Evolutionary conservation across 2,113 vertebrate genomes (phyloP).

Genomic region (Candoia aspera): DNA sequence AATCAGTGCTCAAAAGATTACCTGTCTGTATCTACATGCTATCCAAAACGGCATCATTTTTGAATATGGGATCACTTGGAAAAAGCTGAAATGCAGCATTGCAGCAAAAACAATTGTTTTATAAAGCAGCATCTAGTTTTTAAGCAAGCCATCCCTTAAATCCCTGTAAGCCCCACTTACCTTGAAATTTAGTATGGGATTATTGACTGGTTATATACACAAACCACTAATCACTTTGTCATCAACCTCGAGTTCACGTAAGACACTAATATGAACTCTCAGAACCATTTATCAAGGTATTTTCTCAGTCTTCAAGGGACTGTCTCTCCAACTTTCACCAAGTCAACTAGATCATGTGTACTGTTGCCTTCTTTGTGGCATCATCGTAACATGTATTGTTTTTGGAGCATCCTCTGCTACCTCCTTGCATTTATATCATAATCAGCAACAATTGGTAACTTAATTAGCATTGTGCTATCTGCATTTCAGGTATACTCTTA

Average conservation of each 20-base stretch:
- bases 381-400: background rate
- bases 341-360: background rate
- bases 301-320: background rate
- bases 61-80: background rate
- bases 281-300: background rate
- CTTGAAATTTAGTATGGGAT: slow-evolving; percentile 10
- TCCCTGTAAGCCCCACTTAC: background rate
- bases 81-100: background rate
- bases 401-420: background rate
- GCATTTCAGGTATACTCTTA: background rate
- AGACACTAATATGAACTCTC: background rate
- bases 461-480: background rate
- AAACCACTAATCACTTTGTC: slow-evolving; percentile 10
- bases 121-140: background rate
- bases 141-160: background rate
- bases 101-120: background rate
- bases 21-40: background rate
- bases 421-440: background rate
- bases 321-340: background rate
- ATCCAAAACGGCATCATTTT: background rate
- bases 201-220: background rate
- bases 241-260: background rate
- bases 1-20: background rate
- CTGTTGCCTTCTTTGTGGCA: background rate
- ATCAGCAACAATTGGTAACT: background rate